A percentile compares a stretch with the other conserved stretches of the same genome.
These are phyloP conservation scores for Emydura subglobosa DNA, from an alignment of 2,113 vertebrate species.

Conservation along the genomic window DNA sequence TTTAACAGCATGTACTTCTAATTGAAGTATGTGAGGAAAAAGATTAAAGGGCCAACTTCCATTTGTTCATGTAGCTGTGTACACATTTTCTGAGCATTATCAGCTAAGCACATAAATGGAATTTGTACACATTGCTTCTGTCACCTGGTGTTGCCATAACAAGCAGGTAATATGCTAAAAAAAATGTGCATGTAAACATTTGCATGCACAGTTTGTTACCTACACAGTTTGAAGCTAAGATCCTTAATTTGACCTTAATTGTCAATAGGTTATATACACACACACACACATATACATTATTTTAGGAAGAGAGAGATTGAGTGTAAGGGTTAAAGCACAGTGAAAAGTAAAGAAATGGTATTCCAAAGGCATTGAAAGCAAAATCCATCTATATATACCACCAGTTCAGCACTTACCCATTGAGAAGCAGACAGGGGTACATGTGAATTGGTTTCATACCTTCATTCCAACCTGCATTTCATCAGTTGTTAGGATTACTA, in stretches of 20 bases:
- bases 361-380: neutral
- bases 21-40: neutral
- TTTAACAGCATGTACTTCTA: neutral
- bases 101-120: neutral
- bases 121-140: accelerated
- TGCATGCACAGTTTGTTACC: neutral
- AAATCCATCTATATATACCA: neutral
- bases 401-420: neutral
- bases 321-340: neutral
- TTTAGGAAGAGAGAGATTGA: neutral
- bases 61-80: neutral
- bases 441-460: neutral
- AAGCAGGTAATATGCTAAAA: neutral
- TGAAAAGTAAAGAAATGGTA: neutral
- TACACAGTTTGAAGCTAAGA: neutral
- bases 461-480: neutral
- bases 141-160: neutral
- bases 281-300: neutral
- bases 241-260: neutral
- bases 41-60: neutral
- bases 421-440: neutral
- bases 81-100: neutral
- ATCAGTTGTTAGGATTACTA: neutral
- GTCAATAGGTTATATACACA: neutral
- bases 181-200: neutral